Conservation (phyloP, 2,888 invertebrate species). For the Lasius platythorax region DNA sequence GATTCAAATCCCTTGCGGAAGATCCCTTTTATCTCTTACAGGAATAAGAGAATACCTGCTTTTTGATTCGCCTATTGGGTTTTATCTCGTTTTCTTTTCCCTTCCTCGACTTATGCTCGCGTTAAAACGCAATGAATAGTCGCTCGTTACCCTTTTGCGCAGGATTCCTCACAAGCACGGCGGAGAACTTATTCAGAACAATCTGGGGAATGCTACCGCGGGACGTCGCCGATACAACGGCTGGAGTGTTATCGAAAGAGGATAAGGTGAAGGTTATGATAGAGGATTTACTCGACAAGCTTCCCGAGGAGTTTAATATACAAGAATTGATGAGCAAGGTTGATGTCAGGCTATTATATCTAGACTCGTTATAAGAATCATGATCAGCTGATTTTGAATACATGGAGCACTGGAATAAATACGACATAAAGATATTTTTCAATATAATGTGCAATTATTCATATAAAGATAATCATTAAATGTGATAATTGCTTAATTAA, state of each 20-base stretch:
- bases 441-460: neutral
- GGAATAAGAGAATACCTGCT: neutral
- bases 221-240: conserved; percentile 91
- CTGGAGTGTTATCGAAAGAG: conserved; percentile 92
- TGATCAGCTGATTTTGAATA: neutral
- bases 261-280: conserved; percentile 90
- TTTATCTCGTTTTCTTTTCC: too few relatives aligned
- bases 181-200: conserved; percentile 94
- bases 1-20: neutral
- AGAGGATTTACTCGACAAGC: conserved; percentile 95
- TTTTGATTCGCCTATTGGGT: neutral
- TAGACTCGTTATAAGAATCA: neutral
- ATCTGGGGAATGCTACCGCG: conserved; percentile 97
- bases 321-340: conserved; percentile 93
- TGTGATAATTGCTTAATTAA: neutral
- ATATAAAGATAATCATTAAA: neutral
- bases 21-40: neutral
- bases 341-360: neutral
- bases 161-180: conserved; percentile 93
- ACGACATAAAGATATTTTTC: neutral
- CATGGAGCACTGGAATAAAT: neutral
- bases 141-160: neutral
- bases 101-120: neutral
- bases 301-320: conserved; percentile 96
- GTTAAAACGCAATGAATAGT: neutral